These are phyloP conservation scores for Phrynocephalus guinanensis DNA, from an alignment of 2,797 vertebrate species.

Conservation along the genomic window DNA sequence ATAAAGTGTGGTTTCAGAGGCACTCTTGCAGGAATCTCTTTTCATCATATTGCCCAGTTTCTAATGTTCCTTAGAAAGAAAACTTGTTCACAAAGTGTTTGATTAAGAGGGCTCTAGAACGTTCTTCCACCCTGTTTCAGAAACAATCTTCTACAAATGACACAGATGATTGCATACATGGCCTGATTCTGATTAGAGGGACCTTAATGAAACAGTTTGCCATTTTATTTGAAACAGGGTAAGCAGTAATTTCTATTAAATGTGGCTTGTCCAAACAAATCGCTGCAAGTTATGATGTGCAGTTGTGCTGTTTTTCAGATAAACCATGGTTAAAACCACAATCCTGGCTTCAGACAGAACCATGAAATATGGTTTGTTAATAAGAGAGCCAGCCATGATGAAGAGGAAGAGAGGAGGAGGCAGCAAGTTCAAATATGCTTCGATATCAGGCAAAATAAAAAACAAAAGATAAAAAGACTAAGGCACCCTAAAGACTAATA, in stretches of 20 bases:
- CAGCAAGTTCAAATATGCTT: not conserved
- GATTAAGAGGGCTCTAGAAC: not conserved
- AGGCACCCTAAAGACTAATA: too few relatives aligned
- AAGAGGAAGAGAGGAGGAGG: too few relatives aligned
- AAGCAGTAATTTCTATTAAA: too few relatives aligned
- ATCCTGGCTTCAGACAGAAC: too few relatives aligned
- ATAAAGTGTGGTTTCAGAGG: constrained; percentile 50
- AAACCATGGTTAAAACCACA: too few relatives aligned
- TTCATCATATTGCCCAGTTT: constrained; percentile 21
- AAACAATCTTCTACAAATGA: not conserved
- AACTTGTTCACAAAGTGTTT: constrained; percentile 34
- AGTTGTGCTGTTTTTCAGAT: too few relatives aligned
- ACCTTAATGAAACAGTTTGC: not conserved
- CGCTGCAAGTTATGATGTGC: too few relatives aligned
- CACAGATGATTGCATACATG: not conserved
- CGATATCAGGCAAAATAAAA: too few relatives aligned
- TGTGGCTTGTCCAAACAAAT: too few relatives aligned
- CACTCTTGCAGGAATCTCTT: constrained; percentile 12
- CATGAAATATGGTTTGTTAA: too few relatives aligned
- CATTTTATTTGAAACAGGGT: too few relatives aligned
- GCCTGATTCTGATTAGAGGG: not conserved
- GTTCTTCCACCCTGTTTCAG: not conserved
- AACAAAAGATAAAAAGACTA: too few relatives aligned
- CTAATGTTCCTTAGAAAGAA: constrained; percentile 45
- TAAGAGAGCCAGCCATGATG: not conserved